Base-by-base conservation (phyloP, 2,113 vertebrate genomes). In the Silurus glanis region DNA sequence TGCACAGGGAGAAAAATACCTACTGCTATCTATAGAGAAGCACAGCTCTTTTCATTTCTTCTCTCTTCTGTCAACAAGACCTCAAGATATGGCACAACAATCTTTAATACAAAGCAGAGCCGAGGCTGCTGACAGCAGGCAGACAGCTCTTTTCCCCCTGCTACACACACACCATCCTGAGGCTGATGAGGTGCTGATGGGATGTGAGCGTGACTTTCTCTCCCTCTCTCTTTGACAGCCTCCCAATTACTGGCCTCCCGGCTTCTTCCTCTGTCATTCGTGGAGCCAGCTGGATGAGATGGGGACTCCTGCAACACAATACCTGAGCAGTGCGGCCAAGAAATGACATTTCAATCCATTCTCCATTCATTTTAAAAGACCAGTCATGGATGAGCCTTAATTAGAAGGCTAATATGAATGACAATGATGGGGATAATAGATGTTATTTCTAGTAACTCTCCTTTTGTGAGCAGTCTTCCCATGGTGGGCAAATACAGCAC, bases 241-340 rank as follows among this genome's bases (percentile, higher is more conserved):
- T 89, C 89, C 88, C 90, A 92, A 91, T 92, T 92, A 92, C 87
- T 88, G 90, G 74, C 58, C 88, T 87, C 85, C 84, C 84, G 82
- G 88, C 72, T 10, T 85, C 89, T 87, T 90, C 83, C 90, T 83
- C 87, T 89, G 88, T 81, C 87, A 82, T 86, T 88, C 82, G 87
- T 78, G 61, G 55, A 66, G 83, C 86, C 71, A 81, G 83, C 71
- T 87, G 89, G 86, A 83, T 74, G 88, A 85, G 84, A 89, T 62
- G 82, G 86, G 85, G 83, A 79, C 71, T 47, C 78, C 23, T 67
- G 84, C 58, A 87, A 85, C 86, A 89, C 89, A 87, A 87, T 84
- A 86, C 88, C 87, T 86, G 86, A 45, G 80, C 78, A 75, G 51
- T 17, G 23, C 17, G n/a, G 84, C 49, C 59, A 87, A 49, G 66